Base-by-base conservation (phyloP, 2,113 vertebrate genomes). In the Geococcyx californianus region DNA sequence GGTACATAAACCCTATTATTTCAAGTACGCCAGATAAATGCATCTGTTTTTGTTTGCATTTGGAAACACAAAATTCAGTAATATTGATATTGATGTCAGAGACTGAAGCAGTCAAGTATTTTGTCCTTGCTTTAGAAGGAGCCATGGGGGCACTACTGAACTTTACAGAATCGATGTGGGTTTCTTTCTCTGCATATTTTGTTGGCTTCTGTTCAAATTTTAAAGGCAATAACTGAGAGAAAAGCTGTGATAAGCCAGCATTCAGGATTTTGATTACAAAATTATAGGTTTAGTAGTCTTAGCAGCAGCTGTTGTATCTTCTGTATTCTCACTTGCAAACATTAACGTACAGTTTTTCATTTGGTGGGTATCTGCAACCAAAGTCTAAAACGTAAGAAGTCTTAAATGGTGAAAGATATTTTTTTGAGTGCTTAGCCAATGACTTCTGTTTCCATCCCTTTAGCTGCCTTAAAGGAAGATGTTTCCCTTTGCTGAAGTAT, bases 401-500 rank as follows among this genome's bases (percentile, higher is more conserved):
- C 29, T 63, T 56, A 62, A 44, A 91, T 55, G 68, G 13, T 28
- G 60, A 78, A 74, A 72, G n/a, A 20, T 29, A 44, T 60, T 83
- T 78, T n/a, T 83, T 76, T 54, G 82, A 49, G 12, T 83, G 66
- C 75, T 87, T 84, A 80, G 60, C 70, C 38, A 73, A 52, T 89
- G 75, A n/a, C 44, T 89, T 92, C 79, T 82, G 42, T 95, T 85
- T 63, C 38, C 74, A 16, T 85, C 60, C 56, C 52, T 74, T n/a
- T 89, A 98, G 84, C 24, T 93, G 34, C 59, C 63, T 95, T 74
- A 90, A 90, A 45, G 98, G 97, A 42, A 96, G 86, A 13, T 42
- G 84, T 75, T 94, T 97, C 47, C 98, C 98, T 52, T 90, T 97
- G 31, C 96, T 98, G 58, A 93, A 97, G 49, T 98, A 98, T 97